Base-by-base conservation (phyloP, 1,140 invertebrate species). In the Ceratina australensis region DNA sequence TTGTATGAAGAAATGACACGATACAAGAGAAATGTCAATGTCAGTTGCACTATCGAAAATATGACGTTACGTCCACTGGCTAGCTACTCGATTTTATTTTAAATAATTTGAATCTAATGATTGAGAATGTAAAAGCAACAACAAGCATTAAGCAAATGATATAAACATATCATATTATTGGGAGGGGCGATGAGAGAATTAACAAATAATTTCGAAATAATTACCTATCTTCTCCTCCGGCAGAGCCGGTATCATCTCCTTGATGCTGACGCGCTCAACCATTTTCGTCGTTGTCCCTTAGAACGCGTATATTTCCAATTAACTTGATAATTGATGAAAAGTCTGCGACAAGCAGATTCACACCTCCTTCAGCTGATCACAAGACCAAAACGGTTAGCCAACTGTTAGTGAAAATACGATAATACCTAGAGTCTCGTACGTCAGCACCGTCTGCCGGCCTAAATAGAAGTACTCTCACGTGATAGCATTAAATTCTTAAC, bases 191-290 rank as follows among this genome's bases (percentile, higher is more conserved):
- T 82, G 75, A 85, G 66, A 83, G 33, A 73, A 83, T 71, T 65
- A 33, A 78, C 18, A 71, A 69, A 52, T 66, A 56, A 54, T 78
- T 7, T 42, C 20, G 63, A 78, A 69, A 83, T 65, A 87, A 76
- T 94, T 94, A 96, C 96, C 96, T 86, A 96, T 96, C 94, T 96
- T 97, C 84, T 96, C 96, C 85, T 96, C 95, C 72, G 95, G 95
- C 82, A 96, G 89, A 73, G 94, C 93, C 22, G 95, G 94, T 78
- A 96, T 95, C 57, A 96, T 94, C 88, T 96, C 95, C 84, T 95
- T 95, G 79, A 96, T 94, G 90, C 94, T 94, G 84, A 92, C 74
- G 26, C 89, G 92, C 69, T 93, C 92, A 20, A 92, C 91, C 89
- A 92, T 92, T 69, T 56, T 89, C 81, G n/a, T 33, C 42, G 28